Conservation (phyloP, 2,797 vertebrate genomes). For the Pangasius sanitwongsei region DNA sequence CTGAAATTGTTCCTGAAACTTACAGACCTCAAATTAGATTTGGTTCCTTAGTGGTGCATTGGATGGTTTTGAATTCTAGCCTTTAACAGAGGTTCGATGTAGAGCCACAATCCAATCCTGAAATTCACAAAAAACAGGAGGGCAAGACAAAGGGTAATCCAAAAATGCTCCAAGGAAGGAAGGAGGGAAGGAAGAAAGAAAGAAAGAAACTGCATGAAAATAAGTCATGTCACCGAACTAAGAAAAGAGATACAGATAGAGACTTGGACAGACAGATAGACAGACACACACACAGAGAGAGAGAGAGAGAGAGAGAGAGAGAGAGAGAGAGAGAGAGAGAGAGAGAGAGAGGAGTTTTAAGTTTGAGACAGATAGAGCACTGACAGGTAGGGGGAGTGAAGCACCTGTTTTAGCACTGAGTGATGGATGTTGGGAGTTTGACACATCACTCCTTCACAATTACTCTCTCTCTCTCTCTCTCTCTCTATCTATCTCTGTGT, state of each 20-base stretch:
- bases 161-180: constrained; percentile 60
- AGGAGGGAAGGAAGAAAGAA: constrained; percentile 59
- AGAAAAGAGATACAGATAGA: background rate
- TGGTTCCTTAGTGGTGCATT: background rate
- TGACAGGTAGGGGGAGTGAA: constrained; percentile 12
- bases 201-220: background rate
- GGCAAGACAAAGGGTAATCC: background rate
- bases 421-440: constrained; percentile 24
- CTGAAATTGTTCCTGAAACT: background rate
- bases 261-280: background rate
- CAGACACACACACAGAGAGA: too few relatives aligned
- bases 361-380: background rate
- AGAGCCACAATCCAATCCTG: background rate
- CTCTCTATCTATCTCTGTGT: constrained; percentile 23
- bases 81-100: background rate
- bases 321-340: constrained; percentile 1
- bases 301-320: constrained; percentile 12
- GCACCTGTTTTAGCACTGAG: constrained; percentile 15
- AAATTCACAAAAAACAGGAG: background rate
- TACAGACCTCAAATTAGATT: background rate
- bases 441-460: constrained; percentile 1
- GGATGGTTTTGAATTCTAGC: background rate
- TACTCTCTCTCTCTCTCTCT: constrained; percentile 12
- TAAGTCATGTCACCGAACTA: background rate
- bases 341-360: background rate